Base-by-base conservation (phyloP, 2,113 vertebrate genomes). In the Dicrurus megarhynchus region DNA sequence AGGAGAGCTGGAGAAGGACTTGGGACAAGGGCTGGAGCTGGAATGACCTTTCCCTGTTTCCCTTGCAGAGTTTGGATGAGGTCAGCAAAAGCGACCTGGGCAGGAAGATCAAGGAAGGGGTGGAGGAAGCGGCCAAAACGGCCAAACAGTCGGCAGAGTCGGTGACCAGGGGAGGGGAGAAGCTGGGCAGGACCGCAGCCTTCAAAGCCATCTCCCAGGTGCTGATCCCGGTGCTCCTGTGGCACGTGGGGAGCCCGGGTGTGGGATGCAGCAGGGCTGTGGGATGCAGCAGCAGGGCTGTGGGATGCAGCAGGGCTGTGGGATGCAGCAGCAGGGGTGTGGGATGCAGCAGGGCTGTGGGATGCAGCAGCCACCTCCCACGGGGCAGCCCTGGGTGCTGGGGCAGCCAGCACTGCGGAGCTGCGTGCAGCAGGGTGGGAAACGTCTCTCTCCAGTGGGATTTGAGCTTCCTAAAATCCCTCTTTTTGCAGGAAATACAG, bases 161-260 rank as follows among this genome's bases (percentile, higher is more conserved):
- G 0, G 87, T 90, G n/a, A 76, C 21, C 32, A 55, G 73, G 55
- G 87, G 87, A 16, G 87, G 87, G 41, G 79, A 90, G 63, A 90
- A 83, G 35, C 79, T 90, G 79, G 87, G 87, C 70, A 83, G 49
- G 79, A 90, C 79, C 4, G 87, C 87, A 14, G 87, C 87, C 79
- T 90, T 90, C 87, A 90, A 90, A 83, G 87, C 87, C 79, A 6
- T 89, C 11, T 86, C 84, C 16, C 84, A 86, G 87, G 87, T 89
- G 1, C 30, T 3, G 23, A 6, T 11, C 32, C 70, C 21, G 4
- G 16, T 5, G 13, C 27, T 30, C 14, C 64, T 11, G 4, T 4
- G 4, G 60, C 27, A 2, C 17, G 7, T 2, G 37, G 26, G 75
- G 33, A 23, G 47, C 11, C n/a, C 4, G 55, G 33, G 13, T 5